phyloP scores from a whole-genome alignment of 2,888 invertebrate genomes.

The Stenichneumon culpator region DNA sequence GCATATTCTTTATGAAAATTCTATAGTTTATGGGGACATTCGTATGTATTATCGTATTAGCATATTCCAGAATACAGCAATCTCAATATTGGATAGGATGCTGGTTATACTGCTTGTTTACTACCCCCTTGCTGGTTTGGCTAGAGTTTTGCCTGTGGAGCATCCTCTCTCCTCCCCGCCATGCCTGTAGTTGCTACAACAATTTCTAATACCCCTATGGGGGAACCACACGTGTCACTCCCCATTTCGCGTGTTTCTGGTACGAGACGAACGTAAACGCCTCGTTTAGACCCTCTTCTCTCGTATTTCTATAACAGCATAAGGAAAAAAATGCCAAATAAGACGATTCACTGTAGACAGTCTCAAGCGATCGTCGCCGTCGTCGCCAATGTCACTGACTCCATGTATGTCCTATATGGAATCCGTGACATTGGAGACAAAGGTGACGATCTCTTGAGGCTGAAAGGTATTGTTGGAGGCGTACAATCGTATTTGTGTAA shows the following conservation, averaged over 20 bases:
- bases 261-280: slow-evolving; percentile 74
- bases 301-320: slow-evolving; percentile 72
- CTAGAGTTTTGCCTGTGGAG: slow-evolving; percentile 21
- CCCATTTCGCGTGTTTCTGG: slow-evolving; percentile 33
- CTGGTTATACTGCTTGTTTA: slow-evolving; percentile 83
- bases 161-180: slow-evolving; percentile 33
- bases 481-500: background rate
- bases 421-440: slow-evolving; percentile 1
- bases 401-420: slow-evolving; percentile 9
- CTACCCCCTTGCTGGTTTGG: slow-evolving; percentile 74
- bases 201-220: slow-evolving; percentile 42
- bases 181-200: slow-evolving; percentile 20
- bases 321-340: slow-evolving; percentile 41
- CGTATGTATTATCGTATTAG: slow-evolving; percentile 85
- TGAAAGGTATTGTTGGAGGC: background rate
- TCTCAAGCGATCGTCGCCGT: slow-evolving; percentile 6
- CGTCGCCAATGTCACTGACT: slow-evolving; percentile 6
- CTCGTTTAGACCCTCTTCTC: slow-evolving; percentile 73
- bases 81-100: slow-evolving; percentile 84
- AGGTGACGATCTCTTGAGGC: background rate
- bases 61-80: slow-evolving; percentile 85
- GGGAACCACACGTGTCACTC: slow-evolving; percentile 57
- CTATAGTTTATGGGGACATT: slow-evolving; percentile 85
- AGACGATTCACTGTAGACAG: background rate
- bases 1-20: slow-evolving; percentile 85